Percentiles rank a stretch among this genome's conserved stretches.
These are phyloP conservation scores for Lasioglossum villosulum DNA, from an alignment of 2,888 invertebrate genomes.

Conservation along the genomic window DNA sequence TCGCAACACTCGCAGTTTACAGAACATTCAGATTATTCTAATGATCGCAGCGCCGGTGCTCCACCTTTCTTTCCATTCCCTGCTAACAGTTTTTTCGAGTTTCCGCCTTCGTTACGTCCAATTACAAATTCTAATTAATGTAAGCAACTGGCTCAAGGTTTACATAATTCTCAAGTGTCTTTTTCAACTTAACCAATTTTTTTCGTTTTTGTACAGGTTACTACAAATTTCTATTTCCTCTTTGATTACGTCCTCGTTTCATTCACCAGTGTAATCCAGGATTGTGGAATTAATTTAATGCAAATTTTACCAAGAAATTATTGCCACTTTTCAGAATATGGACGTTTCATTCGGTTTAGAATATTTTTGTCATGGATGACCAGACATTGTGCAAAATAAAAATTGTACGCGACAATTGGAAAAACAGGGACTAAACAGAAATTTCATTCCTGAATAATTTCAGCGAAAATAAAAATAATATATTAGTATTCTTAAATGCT, in stretches of 20 bases:
- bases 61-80: conserved; percentile 3
- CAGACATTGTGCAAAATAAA: no score
- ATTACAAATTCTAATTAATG: conserved; percentile 4
- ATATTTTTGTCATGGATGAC: no score
- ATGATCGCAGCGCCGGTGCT: not conserved
- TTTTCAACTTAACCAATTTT: not conserved
- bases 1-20: conserved; percentile 4
- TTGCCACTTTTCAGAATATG: no score
- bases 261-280: not conserved
- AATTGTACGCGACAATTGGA: no score
- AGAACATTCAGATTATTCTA: conserved; percentile 12
- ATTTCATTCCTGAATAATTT: no score
- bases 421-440: no score
- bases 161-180: not conserved
- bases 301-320: not conserved
- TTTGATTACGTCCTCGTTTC: not conserved
- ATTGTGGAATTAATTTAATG: not conserved
- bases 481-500: no score
- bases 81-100: not conserved
- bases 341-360: no score
- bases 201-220: not conserved
- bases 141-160: not conserved
- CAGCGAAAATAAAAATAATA: no score
- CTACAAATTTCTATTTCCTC: not conserved
- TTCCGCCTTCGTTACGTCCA: not conserved